Evolutionary conservation across 2,797 vertebrate species (phyloP), one percentile per base, ranked within the genome.

Genomic region (Hyperoplus lanceolatus): DNA sequence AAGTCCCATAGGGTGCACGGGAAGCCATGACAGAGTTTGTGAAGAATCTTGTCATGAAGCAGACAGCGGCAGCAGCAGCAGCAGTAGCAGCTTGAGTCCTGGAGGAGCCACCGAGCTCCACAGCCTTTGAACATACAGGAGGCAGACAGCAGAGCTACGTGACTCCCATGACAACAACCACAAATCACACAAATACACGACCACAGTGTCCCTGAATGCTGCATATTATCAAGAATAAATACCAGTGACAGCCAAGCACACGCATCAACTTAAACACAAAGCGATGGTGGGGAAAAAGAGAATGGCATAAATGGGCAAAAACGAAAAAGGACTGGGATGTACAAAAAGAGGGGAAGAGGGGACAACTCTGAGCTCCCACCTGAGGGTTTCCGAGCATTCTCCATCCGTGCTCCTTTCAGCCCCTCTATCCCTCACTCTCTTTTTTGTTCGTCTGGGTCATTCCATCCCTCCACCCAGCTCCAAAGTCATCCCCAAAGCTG

Each of bases 91-190:
- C 82, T 80, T 55, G 68, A 82, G 82, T 88, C 86, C 83, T 92
- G 59, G 71, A 91, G 87, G 87, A 90, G 77, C 83, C 76, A 72
- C 58, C 9, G 61, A 81, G 88, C 83, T 77, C 79, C 77, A 83
- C 75, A 82, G 85, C 80, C 82, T 92, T 91, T 93, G 86, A 90
- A 92, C 89, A 73, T 86, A 75, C 81, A 92, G 85, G 83, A 91
- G 84, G 83, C 85, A 85, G 86, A 91, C 90, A 79, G 89, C 82
- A 82, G 83, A 76, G 81, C 76, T 86, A 92, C 87, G 90, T 90
- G 90, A 90, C 90, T 90, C 51, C 74, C 73, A 89, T 93, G 86
- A 93, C 89, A 92, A 93, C 79, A 82, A 63, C 71, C 53, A 48
- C 73, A 84, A 29, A 67, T 83, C 87, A 70, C 74, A 83, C 62